Evolutionary conservation across 1,140 invertebrate species (phyloP).

Genomic region (Halictus rubicundus): DNA sequence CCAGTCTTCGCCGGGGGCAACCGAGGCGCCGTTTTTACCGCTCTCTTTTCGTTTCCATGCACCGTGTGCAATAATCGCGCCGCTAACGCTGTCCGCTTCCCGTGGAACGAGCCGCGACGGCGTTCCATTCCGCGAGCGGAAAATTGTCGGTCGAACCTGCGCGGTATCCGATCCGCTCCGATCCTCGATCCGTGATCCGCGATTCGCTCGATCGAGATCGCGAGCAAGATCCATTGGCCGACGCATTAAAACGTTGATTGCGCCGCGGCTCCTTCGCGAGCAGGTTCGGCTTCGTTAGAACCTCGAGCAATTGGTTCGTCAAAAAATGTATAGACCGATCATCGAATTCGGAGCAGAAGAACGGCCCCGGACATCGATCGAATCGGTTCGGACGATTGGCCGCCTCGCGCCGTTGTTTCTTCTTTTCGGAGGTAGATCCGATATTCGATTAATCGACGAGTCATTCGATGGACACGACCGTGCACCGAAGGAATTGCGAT

Average conservation of each 20-base stretch:
- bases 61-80: constrained; percentile 67
- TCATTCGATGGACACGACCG: not conserved
- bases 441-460: not conserved
- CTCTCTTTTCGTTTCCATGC: constrained; percentile 71
- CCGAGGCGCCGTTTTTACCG: constrained; percentile 68
- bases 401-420: no score
- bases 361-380: no score
- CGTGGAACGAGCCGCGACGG: constrained; percentile 30
- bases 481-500: not conserved
- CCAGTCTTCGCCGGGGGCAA: constrained; percentile 77
- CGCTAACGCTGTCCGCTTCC: constrained; percentile 66
- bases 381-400: no score
- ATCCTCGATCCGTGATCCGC: not conserved
- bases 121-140: constrained; percentile 8
- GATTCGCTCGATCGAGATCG: not conserved
- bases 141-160: constrained; percentile 1
- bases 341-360: no score
- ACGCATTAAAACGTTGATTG: no score
- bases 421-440: not conserved
- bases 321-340: no score
- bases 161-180: not conserved
- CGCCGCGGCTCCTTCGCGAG: no score
- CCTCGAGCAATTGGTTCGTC: no score
- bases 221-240: no score
- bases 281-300: no score